Evolutionary conservation across 2,113 vertebrate species (phyloP).

Genomic region (Eupsittula cactorum): DNA sequence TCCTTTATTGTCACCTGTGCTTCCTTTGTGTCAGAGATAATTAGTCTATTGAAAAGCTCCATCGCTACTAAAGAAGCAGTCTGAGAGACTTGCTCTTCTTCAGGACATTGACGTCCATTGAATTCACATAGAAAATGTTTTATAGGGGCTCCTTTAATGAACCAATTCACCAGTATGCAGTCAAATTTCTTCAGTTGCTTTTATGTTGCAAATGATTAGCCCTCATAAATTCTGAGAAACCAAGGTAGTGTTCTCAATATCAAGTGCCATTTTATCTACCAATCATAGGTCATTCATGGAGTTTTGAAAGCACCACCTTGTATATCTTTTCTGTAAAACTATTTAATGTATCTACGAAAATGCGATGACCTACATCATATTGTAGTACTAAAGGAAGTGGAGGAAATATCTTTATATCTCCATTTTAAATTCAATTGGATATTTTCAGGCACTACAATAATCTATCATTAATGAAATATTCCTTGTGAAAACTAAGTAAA

Average conservation of each 20-base stretch:
- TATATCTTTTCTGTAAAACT: rapidly evolving
- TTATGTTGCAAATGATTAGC: background rate
- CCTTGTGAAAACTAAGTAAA: background rate
- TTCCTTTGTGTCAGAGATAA: background rate
- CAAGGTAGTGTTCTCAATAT: background rate
- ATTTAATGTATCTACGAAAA: background rate
- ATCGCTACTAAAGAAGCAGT: background rate
- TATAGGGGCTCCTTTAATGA: background rate
- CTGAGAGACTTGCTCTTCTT: background rate
- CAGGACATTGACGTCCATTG: too few species aligned
- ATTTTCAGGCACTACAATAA: background rate
- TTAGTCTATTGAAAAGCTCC: background rate
- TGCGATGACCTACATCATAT: background rate
- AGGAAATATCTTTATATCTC: background rate
- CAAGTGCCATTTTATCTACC: background rate
- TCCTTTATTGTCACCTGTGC: background rate
- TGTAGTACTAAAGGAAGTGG: background rate
- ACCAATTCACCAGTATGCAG: background rate
- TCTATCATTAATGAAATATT: background rate
- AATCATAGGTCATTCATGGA: background rate
- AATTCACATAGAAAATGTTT: background rate
- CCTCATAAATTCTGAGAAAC: background rate
- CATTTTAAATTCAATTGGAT: background rate
- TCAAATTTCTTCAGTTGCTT: background rate
- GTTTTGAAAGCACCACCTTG: background rate